These are phyloP conservation scores for Dexiosoma caninum DNA, from an alignment of 2,888 invertebrate genomes.

Conservation along the genomic window DNA sequence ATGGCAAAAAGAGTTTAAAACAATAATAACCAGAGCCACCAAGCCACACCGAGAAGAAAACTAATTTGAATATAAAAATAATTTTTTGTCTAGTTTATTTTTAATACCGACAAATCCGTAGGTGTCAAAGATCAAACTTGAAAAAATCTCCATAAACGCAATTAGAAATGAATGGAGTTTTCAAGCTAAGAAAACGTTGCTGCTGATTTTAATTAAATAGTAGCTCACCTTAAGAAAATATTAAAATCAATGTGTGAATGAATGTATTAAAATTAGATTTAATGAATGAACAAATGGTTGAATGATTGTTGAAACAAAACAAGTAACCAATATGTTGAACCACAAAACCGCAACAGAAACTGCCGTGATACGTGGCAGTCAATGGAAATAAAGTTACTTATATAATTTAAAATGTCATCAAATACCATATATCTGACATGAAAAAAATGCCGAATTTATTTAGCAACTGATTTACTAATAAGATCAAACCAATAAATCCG, in stretches of 20 bases:
- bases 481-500: neutral
- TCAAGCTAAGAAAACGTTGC: neutral
- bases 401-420: neutral
- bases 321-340: neutral
- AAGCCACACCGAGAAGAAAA: neutral
- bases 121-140: conserved; percentile 60
- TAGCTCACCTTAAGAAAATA: conserved; percentile 54
- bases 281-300: conserved; percentile 37
- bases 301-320: neutral
- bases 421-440: neutral
- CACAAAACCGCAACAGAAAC: conserved; percentile 20
- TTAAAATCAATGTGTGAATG: conserved; percentile 46
- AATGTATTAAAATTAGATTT: conserved; percentile 32
- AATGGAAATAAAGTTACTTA: neutral
- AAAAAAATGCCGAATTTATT: neutral
- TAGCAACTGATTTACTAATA: conserved; percentile 17
- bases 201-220: conserved; percentile 51
- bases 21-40: neutral
- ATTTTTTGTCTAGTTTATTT: no score
- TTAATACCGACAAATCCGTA: conserved; percentile 56
- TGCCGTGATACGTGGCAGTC: neutral
- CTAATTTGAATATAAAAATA: neutral
- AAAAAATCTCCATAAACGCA: conserved; percentile 19
- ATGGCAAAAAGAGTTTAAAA: conserved; percentile 19
- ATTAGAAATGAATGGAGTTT: conserved; percentile 5